A percentile compares a stretch with the other conserved stretches of the same genome.
Evolutionary conservation across 2,888 invertebrate genomes (phyloP).

Genomic region (Torymus texanus): DNA sequence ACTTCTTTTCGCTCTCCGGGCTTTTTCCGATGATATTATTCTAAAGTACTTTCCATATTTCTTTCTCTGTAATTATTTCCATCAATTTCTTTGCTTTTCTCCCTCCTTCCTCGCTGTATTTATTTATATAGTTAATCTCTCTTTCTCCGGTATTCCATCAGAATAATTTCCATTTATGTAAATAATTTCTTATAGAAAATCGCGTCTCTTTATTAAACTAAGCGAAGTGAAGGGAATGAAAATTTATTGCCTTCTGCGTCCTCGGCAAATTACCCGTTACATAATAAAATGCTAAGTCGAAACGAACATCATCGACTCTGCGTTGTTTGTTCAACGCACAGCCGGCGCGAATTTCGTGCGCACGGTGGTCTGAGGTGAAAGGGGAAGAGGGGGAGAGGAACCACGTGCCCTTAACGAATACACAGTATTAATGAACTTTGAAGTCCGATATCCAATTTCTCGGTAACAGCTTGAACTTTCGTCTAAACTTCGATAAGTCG

Average conservation of each 20-base stretch:
- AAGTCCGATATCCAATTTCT: constrained; percentile 42
- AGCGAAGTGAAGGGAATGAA: no score
- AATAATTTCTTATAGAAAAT: no score
- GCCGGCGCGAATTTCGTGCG: not conserved
- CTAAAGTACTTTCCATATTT: constrained; percentile 41
- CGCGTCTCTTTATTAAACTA: no score
- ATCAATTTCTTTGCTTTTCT: constrained; percentile 2
- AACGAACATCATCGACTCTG: not conserved
- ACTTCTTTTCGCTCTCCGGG: not conserved
- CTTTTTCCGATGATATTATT: constrained; percentile 34
- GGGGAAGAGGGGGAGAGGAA: not conserved
- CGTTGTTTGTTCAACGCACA: not conserved
- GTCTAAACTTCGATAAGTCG: constrained; percentile 26
- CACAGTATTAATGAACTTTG: constrained; percentile 41
- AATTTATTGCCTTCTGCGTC: no score
- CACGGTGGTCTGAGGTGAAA: no score
- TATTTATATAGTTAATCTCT: not conserved
- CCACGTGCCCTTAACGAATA: not conserved
- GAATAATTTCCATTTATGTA: no score
- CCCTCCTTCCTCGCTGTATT: not conserved
- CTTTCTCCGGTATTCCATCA: not conserved
- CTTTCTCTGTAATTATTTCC: constrained; percentile 26
- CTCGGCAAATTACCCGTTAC: no score
- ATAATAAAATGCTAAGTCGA: no score
- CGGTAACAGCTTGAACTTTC: constrained; percentile 37